Conservation (phyloP, 2,888 invertebrate genomes). For the Agriopis leucophaearia region DNA sequence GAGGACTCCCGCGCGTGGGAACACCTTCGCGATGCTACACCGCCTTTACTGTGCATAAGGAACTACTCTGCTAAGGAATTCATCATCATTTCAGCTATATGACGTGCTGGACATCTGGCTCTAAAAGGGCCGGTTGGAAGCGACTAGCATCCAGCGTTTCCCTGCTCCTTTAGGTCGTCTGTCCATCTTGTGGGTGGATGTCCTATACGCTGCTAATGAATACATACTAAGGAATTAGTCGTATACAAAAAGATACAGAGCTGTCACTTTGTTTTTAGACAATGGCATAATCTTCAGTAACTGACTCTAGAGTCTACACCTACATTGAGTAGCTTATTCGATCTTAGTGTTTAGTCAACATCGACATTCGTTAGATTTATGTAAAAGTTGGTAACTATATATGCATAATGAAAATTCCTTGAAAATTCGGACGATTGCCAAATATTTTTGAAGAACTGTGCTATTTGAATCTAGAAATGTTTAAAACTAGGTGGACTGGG, state of each 20-base stretch:
- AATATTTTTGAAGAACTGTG: slow-evolving; percentile 55
- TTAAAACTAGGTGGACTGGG: slow-evolving; percentile 26
- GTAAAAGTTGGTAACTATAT: slow-evolving; percentile 23
- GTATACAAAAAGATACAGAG: background rate
- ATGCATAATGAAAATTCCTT: slow-evolving; percentile 45
- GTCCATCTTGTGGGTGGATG: no score
- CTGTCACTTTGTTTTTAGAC: background rate
- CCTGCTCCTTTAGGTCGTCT: no score
- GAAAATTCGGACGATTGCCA: slow-evolving; percentile 62
- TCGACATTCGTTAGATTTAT: slow-evolving; percentile 25
- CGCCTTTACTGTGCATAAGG: slow-evolving; percentile 25
- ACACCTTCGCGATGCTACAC: slow-evolving; percentile 58
- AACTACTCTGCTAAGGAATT: background rate
- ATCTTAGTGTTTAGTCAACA: slow-evolving; percentile 33
- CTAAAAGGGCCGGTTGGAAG: no score
- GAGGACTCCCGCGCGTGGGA: slow-evolving; percentile 73
- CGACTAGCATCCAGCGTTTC: no score
- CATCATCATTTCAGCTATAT: no score
- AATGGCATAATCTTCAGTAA: background rate
- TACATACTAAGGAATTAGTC: background rate
- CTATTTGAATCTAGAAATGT: slow-evolving; percentile 55
- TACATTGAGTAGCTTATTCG: slow-evolving; percentile 29
- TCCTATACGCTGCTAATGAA: no score
- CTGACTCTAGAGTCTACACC: background rate
- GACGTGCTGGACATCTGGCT: no score